Evolutionary conservation across 2,797 vertebrate species (phyloP), one percentile per base, ranked within the genome.

Genomic region (Coregonus suidteri): DNA sequence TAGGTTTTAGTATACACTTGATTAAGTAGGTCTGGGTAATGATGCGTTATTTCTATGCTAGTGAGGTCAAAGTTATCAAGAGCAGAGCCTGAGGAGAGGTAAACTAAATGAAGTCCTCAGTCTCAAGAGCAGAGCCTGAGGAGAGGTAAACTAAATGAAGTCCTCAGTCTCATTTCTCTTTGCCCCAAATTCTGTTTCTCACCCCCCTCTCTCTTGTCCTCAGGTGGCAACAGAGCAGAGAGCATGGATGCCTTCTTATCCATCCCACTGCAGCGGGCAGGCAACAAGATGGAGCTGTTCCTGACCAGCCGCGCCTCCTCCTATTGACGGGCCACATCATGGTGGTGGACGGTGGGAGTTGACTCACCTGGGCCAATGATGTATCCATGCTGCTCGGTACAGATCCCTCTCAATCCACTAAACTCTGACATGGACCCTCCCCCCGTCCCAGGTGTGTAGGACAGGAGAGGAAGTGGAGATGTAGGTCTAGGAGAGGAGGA

Each of bases 201-300:
- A 64, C 59, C 11, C n/a, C 9, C 59, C 9, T 35, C 30, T 20
- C 3, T 75, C 77, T 73, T 41, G 16, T 69, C 14, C 9, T 73
- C 78, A 99, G 97, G 94, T 82, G 94, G 95, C 6, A 69, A 81
- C 0, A 78, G 4, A 3, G 90, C 79, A 0, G 88, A 94, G 70
- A 51, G 75, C 0, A 66, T 73, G 0, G 84, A 86, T 0, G 25
- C 16, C 0, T 90, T 93, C 6, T 83, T 84, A 3, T 75, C 14
- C 7, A 94, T 96, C 78, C 98, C 98, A 1, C 86, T 98, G 75
- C 96, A 96, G 87, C 95, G 98, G 0, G 87, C 94, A 0, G 97
- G 97, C 35, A 98, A 96, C 91, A 99, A 99, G 93, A 99, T 96
- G 0, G 98, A 99, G 90, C 95, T 99, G 13, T 99, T 94, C 93